These are phyloP conservation scores for Chrysolina americana DNA, from an alignment of 2,888 invertebrate genomes.

Conservation along the genomic window DNA sequence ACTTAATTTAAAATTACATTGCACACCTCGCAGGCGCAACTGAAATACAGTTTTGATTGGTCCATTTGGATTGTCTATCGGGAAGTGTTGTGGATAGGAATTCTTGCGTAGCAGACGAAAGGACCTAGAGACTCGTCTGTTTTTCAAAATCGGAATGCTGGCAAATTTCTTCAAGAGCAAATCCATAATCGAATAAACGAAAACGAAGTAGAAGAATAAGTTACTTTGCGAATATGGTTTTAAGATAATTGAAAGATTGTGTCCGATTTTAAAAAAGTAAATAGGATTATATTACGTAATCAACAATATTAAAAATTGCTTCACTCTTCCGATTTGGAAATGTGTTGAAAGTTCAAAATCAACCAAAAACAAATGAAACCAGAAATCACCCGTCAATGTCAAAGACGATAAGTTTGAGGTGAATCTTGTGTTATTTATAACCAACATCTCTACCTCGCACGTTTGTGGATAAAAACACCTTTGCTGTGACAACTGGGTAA, in stretches of 20 bases:
- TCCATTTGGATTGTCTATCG: no score
- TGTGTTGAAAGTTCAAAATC: slow-evolving; percentile 9
- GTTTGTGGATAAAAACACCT: not conserved
- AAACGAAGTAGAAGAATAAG: not conserved
- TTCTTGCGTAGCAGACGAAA: no score
- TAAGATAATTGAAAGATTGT: not conserved
- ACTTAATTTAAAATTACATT: no score
- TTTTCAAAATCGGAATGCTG: no score
- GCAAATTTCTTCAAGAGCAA: no score
- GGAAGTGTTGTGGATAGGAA: no score
- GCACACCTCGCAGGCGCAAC: no score
- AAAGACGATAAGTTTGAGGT: slow-evolving; percentile 23
- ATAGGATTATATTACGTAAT: slow-evolving; percentile 15
- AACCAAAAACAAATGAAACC: slow-evolving; percentile 34
- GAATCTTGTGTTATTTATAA: slow-evolving; percentile 25
- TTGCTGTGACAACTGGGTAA: slow-evolving; percentile 11
- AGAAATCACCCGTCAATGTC: slow-evolving; percentile 27
- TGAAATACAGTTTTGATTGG: no score
- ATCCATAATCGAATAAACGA: no score
- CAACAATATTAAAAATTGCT: not conserved
- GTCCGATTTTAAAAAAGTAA: not conserved
- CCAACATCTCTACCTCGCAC: not conserved
- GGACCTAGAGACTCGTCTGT: no score
- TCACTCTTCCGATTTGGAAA: not conserved
- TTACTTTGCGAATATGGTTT: not conserved